phyloP scores from a whole-genome alignment of 2,113 vertebrate species.

The Promerops cafer region DNA sequence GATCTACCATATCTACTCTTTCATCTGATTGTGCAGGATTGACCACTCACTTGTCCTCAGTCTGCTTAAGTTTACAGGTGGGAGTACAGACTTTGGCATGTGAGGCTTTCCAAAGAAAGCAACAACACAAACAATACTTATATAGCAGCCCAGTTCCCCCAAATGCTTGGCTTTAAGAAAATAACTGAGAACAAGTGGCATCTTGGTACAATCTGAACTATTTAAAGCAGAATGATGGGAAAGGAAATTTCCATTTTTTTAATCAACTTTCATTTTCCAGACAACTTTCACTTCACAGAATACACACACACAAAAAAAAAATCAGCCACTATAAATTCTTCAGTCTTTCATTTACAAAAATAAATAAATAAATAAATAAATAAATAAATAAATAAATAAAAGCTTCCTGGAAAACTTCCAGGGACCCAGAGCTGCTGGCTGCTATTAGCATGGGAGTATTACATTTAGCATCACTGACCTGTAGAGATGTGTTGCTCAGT shows the following conservation, averaged over 20 bases:
- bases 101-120: neutral
- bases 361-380: neutral
- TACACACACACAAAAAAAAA: neutral
- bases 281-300: neutral
- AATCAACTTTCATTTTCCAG: neutral
- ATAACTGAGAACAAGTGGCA: neutral
- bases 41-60: neutral
- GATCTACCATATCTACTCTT: neutral
- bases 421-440: neutral
- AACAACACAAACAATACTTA: neutral
- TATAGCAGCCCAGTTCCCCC: neutral
- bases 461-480: neutral
- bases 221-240: neutral
- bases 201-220: neutral
- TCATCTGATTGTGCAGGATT: neutral
- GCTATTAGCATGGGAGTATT: neutral
- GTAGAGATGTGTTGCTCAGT: neutral
- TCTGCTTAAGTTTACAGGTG: neutral
- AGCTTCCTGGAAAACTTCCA: neutral
- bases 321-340: rapidly evolving
- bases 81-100: neutral
- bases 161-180: neutral
- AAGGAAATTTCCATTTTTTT: neutral
- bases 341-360: neutral
- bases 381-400: neutral